Conservation (phyloP, 2,113 vertebrate genomes). For the Cheilinus undulatus region DNA sequence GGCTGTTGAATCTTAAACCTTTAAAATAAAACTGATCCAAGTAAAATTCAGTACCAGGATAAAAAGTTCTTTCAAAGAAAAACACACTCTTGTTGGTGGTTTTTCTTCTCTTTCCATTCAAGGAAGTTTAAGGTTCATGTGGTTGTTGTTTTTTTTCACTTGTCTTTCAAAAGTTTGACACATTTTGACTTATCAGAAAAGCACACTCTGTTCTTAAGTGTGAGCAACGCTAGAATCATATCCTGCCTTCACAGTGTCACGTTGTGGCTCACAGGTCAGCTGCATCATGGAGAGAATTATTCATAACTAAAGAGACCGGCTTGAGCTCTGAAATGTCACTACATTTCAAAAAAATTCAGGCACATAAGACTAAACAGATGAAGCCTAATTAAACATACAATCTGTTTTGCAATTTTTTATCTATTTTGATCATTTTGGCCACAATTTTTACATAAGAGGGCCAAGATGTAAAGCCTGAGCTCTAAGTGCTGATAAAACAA, state of each 20-base stretch:
- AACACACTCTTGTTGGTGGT: not conserved
- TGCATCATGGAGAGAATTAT: constrained; percentile 4
- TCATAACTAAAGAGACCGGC: constrained; percentile 28
- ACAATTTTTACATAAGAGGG: no score
- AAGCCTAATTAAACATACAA: no score
- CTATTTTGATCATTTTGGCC: no score
- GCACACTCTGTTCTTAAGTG: constrained; percentile 40
- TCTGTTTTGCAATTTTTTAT: no score
- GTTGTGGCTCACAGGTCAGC: constrained; percentile 10
- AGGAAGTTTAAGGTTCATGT: not conserved
- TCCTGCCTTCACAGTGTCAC: constrained; percentile 16
- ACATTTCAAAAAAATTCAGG: no score
- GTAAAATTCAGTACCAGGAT: not conserved
- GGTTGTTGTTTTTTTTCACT: constrained; percentile 32
- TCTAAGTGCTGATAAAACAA: no score
- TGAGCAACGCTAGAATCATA: constrained; percentile 5
- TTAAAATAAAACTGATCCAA: no score
- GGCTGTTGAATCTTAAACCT: no score
- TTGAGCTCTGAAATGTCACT: no score
- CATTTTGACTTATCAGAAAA: constrained; percentile 32
- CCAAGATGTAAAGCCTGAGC: no score
- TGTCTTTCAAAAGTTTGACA: constrained; percentile 16
- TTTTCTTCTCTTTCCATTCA: no score
- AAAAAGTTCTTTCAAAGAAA: not conserved
- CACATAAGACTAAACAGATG: no score